A percentile compares a stretch with the other conserved stretches of the same genome.
Evolutionary conservation across 2,797 vertebrate species (phyloP).

Genomic region (Craterocephalus amniculus): DNA sequence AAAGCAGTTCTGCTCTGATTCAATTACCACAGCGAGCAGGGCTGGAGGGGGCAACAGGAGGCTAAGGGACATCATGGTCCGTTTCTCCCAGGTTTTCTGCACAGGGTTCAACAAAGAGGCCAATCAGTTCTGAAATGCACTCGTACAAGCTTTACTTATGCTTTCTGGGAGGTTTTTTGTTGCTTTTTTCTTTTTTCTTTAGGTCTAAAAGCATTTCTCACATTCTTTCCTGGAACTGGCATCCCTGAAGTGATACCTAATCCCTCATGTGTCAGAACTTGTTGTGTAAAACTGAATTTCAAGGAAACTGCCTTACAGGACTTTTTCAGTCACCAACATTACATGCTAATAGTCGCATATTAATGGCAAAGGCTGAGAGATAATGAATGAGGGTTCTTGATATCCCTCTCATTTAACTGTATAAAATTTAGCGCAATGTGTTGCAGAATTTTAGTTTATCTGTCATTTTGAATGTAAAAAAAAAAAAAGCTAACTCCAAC

Average conservation of each 20-base stretch:
- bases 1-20: conserved; percentile 62
- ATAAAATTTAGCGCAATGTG: conserved; percentile 7
- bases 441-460: conserved; percentile 17
- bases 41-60: conserved; percentile 50
- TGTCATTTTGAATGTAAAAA: background rate
- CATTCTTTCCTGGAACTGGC: conserved; percentile 5
- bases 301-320: conserved; percentile 30
- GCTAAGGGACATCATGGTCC: conserved; percentile 53
- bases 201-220: conserved; percentile 32
- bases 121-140: conserved; percentile 51
- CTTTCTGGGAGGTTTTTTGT: conserved; percentile 40
- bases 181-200: background rate
- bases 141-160: conserved; percentile 58
- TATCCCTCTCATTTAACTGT: background rate
- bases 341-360: conserved; percentile 8
- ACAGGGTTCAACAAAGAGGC: conserved; percentile 41
- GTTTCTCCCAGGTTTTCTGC: conserved; percentile 52
- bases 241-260: conserved; percentile 36
- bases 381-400: conserved; percentile 8
- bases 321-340: conserved; percentile 17
- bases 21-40: conserved; percentile 60
- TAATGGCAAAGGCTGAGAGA: background rate
- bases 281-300: conserved; percentile 41
- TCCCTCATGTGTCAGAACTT: conserved; percentile 55
- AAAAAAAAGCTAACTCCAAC: conserved; percentile 20